Base-by-base conservation (phyloP, 2,888 invertebrate species). In the Creontiades dilutus region DNA sequence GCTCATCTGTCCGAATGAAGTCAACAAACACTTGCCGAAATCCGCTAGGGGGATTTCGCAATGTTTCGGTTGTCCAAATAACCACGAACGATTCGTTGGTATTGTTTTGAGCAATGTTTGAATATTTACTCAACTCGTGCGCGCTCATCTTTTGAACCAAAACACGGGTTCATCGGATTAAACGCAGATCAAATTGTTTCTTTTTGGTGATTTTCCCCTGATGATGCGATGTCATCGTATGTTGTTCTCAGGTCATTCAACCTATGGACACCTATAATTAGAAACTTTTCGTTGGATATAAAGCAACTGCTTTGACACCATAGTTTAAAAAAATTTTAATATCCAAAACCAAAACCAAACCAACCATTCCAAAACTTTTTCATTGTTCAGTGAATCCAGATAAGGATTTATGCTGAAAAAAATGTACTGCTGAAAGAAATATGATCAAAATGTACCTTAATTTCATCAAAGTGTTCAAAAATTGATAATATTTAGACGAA, bases 91-190 rank as follows among this genome's bases (percentile, higher is more conserved):
- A 27, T 68, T 11, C 9, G n/a, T 68, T 19, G 4, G 68, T 68
- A 2, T 68, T 23, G n/a, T 27, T 57, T 57, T n/a, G 57, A 16
- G 57, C 14, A 57, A 57, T 57, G 57, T n/a, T 37, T 23, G 68
- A 23, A 68, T 68, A 68, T 68, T 68, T 68, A 68, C 23, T 68
- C 23, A 13, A 68, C 68, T 23, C 23, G 68, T 23, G 68, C 23
- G 57, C n/a, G 68, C 9, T 61, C 61, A 61, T 27, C 19, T 19
- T 23, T 68, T 68, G 68, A 68, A 68, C 68, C 68, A 68, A 68
- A 68, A 68, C 68, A 68, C 19, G 27, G 23, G 68, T 68, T 68
- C 68, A 68, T 68, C 68, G 68, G 68, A 14, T 11, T n/a, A 12
- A 68, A 19, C 23, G 68, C 23, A 23, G 19, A 23, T 19, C 19